Conservation (phyloP, 2,797 vertebrate genomes). For the Neopelma chrysocephalum region DNA sequence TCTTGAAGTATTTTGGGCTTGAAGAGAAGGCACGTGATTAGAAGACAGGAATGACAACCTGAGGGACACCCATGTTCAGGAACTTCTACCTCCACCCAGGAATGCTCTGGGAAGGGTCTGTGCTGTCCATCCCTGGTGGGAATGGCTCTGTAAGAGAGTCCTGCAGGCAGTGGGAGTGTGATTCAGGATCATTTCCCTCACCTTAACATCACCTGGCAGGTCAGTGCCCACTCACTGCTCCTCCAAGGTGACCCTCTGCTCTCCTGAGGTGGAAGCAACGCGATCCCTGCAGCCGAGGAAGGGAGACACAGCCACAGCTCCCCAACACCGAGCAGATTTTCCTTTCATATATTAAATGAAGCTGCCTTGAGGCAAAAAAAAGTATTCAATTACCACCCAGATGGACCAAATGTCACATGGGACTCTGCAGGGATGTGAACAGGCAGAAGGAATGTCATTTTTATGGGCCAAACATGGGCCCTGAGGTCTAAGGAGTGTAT, state of each 20-base stretch:
- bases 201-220: neutral
- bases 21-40: neutral
- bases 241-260: neutral
- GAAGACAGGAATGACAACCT: neutral
- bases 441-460: neutral
- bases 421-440: neutral
- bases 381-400: neutral
- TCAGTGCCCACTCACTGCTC: neutral
- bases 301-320: neutral
- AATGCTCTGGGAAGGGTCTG: neutral
- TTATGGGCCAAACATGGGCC: neutral
- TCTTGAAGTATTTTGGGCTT: neutral
- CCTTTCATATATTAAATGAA: neutral
- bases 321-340: neutral
- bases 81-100: neutral
- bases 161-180: neutral
- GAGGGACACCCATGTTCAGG: neutral
- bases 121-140: neutral
- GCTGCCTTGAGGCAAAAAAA: neutral
- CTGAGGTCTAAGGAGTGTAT: too few relatives aligned
- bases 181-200: neutral
- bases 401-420: neutral
- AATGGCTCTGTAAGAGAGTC: neutral
- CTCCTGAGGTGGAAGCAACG: neutral
- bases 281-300: neutral